Percentiles rank a stretch among this genome's conserved stretches.
phyloP scores from a whole-genome alignment of 2,113 vertebrate species.

The Cyphomyrus plagiostoma region DNA sequence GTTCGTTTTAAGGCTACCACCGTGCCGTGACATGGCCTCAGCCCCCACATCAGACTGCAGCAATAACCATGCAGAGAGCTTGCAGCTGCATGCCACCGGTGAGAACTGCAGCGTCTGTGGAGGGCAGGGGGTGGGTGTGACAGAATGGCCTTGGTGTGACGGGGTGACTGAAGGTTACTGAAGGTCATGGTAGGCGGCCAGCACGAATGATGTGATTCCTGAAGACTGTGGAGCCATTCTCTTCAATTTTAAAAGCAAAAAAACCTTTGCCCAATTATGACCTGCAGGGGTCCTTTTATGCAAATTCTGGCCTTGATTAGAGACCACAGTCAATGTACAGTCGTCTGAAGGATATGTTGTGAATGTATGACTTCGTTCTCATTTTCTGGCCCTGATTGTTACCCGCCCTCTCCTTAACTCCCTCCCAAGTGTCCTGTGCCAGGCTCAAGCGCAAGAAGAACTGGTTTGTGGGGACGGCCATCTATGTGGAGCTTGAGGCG shows the following conservation, averaged over 20 bases:
- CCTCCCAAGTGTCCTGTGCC: constrained; percentile 85
- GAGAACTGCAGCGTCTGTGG: constrained; percentile 45
- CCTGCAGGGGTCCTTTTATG: neutral
- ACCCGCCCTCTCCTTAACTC: constrained; percentile 29
- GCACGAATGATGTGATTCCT: neutral
- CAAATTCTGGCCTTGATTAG: neutral
- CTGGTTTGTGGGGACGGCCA: constrained; percentile 79
- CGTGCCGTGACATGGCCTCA: constrained; percentile 90
- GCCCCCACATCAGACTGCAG: constrained; percentile 78
- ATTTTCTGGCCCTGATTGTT: neutral
- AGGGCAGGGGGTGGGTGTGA: no score
- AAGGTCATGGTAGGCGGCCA: neutral
- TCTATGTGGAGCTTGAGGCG: constrained; percentile 86
- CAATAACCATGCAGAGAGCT: constrained; percentile 76
- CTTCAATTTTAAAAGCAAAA: neutral
- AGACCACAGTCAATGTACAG: neutral
- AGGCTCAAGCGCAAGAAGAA: constrained; percentile 95
- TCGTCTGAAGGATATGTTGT: neutral
- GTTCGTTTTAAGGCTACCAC: constrained; percentile 55
- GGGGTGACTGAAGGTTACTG: neutral
- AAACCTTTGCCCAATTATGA: neutral
- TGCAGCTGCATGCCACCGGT: constrained; percentile 88
- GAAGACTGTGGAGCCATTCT: neutral
- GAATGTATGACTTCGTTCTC: neutral
- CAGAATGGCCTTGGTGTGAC: no score